Evolutionary conservation across 1,140 invertebrate genomes (phyloP).

Genomic region (Anastrepha obliqua): DNA sequence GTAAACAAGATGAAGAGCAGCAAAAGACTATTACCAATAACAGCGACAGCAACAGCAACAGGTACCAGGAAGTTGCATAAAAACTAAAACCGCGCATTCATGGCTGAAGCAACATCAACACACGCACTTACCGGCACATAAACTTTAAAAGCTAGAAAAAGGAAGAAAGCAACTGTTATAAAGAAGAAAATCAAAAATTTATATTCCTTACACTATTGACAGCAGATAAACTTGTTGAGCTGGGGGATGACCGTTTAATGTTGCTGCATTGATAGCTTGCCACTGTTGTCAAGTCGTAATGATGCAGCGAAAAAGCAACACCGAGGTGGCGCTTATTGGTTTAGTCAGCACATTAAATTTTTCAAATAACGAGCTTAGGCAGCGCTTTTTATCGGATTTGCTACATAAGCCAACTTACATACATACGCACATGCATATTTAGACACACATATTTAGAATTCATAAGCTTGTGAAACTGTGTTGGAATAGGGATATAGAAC

Average conservation of each 20-base stretch:
- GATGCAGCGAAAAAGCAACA: slow-evolving; percentile 5
- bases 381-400: background rate
- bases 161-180: background rate
- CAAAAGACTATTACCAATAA: background rate
- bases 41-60: background rate
- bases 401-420: background rate
- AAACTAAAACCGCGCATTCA: background rate
- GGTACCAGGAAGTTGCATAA: background rate
- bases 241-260: background rate
- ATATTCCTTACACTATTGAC: background rate
- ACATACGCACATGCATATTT: background rate
- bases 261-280: background rate
- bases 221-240: slow-evolving; percentile 28
- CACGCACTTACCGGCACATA: background rate
- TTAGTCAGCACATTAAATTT: slow-evolving; percentile 41
- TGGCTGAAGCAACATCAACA: background rate
- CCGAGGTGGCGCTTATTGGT: background rate
- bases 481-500: too few relatives aligned
- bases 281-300: slow-evolving; percentile 8
- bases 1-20: background rate
- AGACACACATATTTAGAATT: too few relatives aligned
- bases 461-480: too few relatives aligned
- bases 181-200: background rate
- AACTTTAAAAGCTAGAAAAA: background rate
- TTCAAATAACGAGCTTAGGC: slow-evolving; percentile 37